phyloP scores from a whole-genome alignment of 2,888 invertebrate genomes.

The Lasioglossum lativentre region DNA sequence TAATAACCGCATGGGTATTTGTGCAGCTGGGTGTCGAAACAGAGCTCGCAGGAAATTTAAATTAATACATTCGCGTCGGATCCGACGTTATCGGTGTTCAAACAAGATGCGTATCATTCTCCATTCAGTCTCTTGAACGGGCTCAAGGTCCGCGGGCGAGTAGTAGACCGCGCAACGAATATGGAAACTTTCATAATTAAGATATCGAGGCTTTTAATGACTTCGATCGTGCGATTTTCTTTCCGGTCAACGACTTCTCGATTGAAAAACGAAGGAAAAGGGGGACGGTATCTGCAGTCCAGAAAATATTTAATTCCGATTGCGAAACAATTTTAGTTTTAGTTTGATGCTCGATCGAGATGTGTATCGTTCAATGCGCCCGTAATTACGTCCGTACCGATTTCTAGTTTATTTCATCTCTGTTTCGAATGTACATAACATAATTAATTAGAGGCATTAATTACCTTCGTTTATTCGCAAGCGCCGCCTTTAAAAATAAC shows the following conservation, averaged over 20 bases:
- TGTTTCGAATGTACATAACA: too few species aligned
- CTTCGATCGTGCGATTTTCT: not conserved
- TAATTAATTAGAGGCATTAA: too few species aligned
- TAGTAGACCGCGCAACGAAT: constrained; percentile 20
- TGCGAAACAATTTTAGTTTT: not conserved
- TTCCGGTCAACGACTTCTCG: not conserved
- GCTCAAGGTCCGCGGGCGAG: constrained; percentile 43
- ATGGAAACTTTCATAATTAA: constrained; percentile 24
- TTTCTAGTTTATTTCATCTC: not conserved
- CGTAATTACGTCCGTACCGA: not conserved
- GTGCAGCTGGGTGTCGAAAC: constrained; percentile 3
- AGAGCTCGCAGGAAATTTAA: constrained; percentile 32
- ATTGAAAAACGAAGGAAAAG: not conserved
- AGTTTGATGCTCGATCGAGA: not conserved
- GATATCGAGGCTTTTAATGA: not conserved
- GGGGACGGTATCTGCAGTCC: not conserved
- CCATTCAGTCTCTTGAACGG: constrained; percentile 42
- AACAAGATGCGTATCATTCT: constrained; percentile 41
- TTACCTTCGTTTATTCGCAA: too few species aligned
- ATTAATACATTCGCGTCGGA: constrained; percentile 20
- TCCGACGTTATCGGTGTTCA: constrained; percentile 33
- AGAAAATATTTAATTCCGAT: not conserved
- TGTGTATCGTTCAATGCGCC: not conserved
- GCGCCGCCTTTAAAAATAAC: too few species aligned
- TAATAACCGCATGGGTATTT: not conserved